A percentile compares a stretch with the other conserved stretches of the same genome.
These are phyloP conservation scores for Urophycis tenuis DNA, from an alignment of 2,797 vertebrate genomes.

Conservation along the genomic window DNA sequence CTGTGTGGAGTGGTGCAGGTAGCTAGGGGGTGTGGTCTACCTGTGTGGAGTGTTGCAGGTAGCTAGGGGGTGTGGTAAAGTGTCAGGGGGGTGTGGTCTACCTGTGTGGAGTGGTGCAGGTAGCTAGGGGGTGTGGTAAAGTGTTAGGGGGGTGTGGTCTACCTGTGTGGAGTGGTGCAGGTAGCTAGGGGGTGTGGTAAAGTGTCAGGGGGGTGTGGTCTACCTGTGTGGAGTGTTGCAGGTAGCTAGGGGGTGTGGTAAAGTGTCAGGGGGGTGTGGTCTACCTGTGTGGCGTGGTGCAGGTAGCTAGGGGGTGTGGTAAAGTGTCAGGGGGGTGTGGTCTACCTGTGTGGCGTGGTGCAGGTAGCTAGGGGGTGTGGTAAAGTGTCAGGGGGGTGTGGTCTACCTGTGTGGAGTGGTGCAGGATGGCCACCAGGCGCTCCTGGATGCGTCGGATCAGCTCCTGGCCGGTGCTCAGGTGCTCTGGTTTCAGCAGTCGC, in stretches of 20 bases:
- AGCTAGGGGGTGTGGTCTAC: not conserved
- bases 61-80: too few species aligned
- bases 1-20: not conserved
- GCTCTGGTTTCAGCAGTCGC: conserved; percentile 79
- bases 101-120: not conserved
- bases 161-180: too few species aligned
- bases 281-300: too few species aligned
- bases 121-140: not conserved
- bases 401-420: conserved; percentile 85
- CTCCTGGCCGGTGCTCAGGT: conserved; percentile 80
- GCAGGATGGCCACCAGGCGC: conserved; percentile 85
- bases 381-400: not conserved
- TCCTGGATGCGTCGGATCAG: conserved; percentile 85
- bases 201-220: too few species aligned
- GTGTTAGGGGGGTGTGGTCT: too few species aligned
- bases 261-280: too few species aligned
- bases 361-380: too few species aligned
- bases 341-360: conserved; percentile 74
- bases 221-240: too few species aligned
- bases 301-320: too few species aligned
- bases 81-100: not conserved
- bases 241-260: too few species aligned
- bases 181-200: too few species aligned
- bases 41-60: not conserved
- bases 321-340: not conserved